Evolutionary conservation across 2,888 invertebrate genomes (phyloP).

Genomic region (Trachelus troglodyta): DNA sequence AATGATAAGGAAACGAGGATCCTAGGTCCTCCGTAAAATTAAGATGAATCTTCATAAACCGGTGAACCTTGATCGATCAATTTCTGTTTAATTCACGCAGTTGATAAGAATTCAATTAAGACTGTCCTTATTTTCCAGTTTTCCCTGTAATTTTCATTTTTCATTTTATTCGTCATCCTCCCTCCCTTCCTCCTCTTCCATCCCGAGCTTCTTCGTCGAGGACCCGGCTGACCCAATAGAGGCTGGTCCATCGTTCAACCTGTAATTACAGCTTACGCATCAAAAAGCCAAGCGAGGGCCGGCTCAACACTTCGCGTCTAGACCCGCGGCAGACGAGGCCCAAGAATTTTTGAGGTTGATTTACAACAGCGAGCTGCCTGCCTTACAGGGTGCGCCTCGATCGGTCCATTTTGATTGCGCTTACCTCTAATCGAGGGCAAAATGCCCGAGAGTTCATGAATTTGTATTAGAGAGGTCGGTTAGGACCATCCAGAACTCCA

Average conservation of each 20-base stretch:
- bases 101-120: too few species aligned
- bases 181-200: constrained; percentile 22
- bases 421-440: constrained; percentile 62
- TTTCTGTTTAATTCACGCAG: neutral
- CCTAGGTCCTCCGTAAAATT: neutral
- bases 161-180: constrained; percentile 24
- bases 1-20: neutral
- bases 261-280: constrained; percentile 6
- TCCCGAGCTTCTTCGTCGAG: constrained; percentile 25
- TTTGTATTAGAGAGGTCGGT: constrained; percentile 57
- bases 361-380: constrained; percentile 49
- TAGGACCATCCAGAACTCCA: neutral
- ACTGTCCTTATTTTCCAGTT: too few species aligned
- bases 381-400: constrained; percentile 29
- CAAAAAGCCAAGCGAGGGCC: neutral
- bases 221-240: constrained; percentile 22
- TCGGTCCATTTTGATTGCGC: constrained; percentile 57
- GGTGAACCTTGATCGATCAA: neutral
- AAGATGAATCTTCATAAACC: neutral
- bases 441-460: constrained; percentile 60
- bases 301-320: constrained; percentile 27
- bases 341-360: constrained; percentile 58
- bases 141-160: neutral
- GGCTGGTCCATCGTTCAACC: constrained; percentile 9
- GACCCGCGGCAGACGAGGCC: constrained; percentile 32